These are phyloP conservation scores for Eciton burchellii DNA, from an alignment of 1,140 invertebrate species.

Conservation along the genomic window DNA sequence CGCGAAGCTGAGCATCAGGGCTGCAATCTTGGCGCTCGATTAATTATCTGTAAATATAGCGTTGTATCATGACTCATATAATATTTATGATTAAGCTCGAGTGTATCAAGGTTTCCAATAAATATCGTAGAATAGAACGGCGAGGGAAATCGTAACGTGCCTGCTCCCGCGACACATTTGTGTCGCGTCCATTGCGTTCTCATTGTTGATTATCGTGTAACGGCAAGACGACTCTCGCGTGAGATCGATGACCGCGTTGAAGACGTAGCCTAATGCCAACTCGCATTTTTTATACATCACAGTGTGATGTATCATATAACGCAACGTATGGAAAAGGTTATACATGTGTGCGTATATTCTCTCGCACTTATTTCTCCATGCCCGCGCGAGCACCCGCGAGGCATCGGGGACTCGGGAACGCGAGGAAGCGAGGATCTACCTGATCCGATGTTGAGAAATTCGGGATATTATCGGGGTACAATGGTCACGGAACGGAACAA, in stretches of 20 bases:
- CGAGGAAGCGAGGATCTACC: constrained; percentile 65
- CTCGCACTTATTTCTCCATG: neutral
- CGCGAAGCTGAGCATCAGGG: constrained; percentile 74
- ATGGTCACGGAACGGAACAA: constrained; percentile 73
- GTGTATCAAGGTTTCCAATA: constrained; percentile 78
- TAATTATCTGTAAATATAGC: constrained; percentile 82
- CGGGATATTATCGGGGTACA: constrained; percentile 52
- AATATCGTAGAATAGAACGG: constrained; percentile 62
- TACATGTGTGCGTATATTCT: neutral
- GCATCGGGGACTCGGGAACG: constrained; percentile 40
- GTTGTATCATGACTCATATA: constrained; percentile 70
- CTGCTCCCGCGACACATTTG: neutral
- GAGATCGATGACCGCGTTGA: no score
- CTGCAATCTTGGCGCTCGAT: constrained; percentile 76
- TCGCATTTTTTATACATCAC: no score
- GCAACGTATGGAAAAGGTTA: no score
- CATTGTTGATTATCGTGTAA: no score
- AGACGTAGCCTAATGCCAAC: no score
- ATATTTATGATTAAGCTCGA: constrained; percentile 76
- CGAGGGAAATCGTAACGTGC: constrained; percentile 27
- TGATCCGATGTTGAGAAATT: constrained; percentile 71
- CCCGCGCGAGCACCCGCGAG: no score
- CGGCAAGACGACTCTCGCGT: no score
- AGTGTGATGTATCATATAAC: no score
- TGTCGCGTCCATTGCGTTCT: neutral